Conservation (phyloP, 2,113 vertebrate species). For the Brienomyrus longianalis region DNA sequence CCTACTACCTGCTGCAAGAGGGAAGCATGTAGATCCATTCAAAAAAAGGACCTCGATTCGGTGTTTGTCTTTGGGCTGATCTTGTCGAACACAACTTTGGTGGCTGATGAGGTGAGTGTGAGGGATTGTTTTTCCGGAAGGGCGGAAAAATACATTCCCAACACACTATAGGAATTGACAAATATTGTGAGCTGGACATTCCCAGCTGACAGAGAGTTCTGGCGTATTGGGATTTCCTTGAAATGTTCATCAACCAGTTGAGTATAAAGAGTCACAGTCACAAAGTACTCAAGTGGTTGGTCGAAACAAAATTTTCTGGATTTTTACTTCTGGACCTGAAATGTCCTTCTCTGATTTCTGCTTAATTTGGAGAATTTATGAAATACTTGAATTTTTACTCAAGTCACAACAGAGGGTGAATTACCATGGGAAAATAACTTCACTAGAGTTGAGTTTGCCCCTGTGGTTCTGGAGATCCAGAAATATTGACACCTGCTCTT, state of each 20-base stretch:
- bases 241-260: not conserved
- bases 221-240: not conserved
- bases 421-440: not conserved
- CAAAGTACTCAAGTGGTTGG: too few relatives aligned
- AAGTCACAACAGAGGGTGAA: not conserved
- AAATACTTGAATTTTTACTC: not conserved
- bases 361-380: not conserved
- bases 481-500: not conserved
- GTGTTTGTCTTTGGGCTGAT: constrained; percentile 9
- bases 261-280: too few relatives aligned
- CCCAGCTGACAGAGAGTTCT: not conserved
- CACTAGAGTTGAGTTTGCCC: not conserved
- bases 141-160: not conserved
- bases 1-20: not conserved
- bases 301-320: too few relatives aligned
- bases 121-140: not conserved
- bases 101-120: constrained; percentile 1
- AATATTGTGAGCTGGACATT: not conserved
- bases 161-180: not conserved
- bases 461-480: not conserved
- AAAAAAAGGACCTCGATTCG: not conserved
- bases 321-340: too few relatives aligned
- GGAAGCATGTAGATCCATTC: not conserved
- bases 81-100: not conserved
- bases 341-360: too few relatives aligned